Evolutionary conservation across 2,797 vertebrate species (phyloP), one percentile per base, ranked within the genome.

Genomic region (Heteromormyrus szaboi): DNA sequence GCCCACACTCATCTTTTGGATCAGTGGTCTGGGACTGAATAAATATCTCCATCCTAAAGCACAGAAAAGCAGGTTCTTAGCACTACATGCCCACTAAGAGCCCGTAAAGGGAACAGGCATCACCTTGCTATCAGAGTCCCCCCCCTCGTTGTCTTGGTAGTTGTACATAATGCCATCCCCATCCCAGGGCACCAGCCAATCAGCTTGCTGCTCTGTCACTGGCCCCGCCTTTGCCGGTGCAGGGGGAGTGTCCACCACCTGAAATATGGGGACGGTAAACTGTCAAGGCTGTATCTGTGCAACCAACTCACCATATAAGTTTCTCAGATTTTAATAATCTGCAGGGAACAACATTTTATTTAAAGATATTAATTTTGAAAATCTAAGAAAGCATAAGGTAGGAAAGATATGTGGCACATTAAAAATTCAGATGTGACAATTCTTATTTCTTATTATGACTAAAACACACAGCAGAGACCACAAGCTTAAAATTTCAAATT

Each of bases 111-210:
- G 14, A 68, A 86, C 29, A 56, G 84, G 81, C 9, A 33, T 41
- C 19, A 98, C 97, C 96, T 97, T 97, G 90, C 96, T 96, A 91
- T 96, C 96, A 0, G 95, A 96, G 91, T 96, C 95, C 2, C 93
- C 95, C 12, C 95, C 94, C 56, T 95, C 95, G 5, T 97, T 93
- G 0, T 91, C 93, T 8, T 94, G 95, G 1, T 93, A 95, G 91
- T 96, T 96, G 4, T 96, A 97, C 91, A 95, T 95, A 50, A 96
- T 94, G 0, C 92, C 94, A 25, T 96, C 96, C 0, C 95, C 94
- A 88, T 96, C 96, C 79, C 95, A 95, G 65, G 96, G 96, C 72
- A 93, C 94, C 88, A 93, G 88, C n/a, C 91, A 92, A 91, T 91
- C 92, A 54, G 90, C 89, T 56, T 68, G 91, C 85, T 92, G 94